Evolutionary conservation across 2,113 vertebrate species (phyloP).

Genomic region (Petaurus breviceps): DNA sequence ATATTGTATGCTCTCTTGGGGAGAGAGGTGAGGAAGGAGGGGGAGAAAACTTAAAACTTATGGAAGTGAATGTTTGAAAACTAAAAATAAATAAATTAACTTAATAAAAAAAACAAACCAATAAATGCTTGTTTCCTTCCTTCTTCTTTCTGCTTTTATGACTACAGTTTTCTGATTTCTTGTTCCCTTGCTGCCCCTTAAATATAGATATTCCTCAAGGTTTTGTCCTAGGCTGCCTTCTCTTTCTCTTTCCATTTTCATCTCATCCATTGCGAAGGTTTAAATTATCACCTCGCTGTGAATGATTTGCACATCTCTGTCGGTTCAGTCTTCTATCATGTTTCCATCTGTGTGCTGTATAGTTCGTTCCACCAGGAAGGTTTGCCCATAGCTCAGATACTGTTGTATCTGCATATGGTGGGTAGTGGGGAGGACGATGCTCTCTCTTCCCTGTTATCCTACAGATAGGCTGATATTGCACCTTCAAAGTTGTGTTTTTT

Average conservation of each 20-base stretch:
- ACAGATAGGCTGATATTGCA: neutral
- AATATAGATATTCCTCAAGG: neutral
- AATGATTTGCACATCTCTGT: neutral
- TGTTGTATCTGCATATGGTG: neutral
- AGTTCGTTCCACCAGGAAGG: neutral
- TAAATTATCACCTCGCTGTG: neutral
- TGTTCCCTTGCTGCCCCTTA: neutral
- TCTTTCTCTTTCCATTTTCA: neutral
- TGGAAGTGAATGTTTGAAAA: too few relatives aligned
- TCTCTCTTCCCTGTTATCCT: neutral
- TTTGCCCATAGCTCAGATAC: neutral
- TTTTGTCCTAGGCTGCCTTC: neutral
- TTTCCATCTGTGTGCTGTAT: neutral
- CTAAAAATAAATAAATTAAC: too few relatives aligned
- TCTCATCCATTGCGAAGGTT: neutral
- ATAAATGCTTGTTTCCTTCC: neutral
- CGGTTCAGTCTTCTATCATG: neutral
- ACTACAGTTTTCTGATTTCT: neutral
- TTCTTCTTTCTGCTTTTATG: neutral
- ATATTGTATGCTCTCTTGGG: too few relatives aligned
- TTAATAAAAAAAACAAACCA: neutral
- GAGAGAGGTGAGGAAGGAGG: too few relatives aligned
- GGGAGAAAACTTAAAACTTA: too few relatives aligned
- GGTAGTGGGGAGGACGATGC: neutral
- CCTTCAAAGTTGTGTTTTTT: conserved; percentile 3